Conservation (phyloP, 2,888 invertebrate species). For the Drosophila greeni region DNA sequence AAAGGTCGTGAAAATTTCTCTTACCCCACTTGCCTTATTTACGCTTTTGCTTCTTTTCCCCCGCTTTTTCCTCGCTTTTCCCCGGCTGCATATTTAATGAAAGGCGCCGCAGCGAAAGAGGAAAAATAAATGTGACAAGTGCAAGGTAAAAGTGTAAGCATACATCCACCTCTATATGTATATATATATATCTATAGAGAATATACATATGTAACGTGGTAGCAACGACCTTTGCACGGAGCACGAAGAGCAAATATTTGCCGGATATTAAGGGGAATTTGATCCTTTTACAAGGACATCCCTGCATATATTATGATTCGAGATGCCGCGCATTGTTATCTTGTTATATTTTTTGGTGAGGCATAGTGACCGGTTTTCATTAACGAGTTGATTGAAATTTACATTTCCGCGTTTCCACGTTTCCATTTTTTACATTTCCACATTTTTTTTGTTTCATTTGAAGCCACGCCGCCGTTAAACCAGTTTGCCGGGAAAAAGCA, state of each 20-base stretch:
- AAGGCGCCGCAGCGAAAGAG: conserved; percentile 18
- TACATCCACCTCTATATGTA: conserved; percentile 21
- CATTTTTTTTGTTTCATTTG: conserved; percentile 12
- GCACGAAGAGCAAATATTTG: conserved; percentile 3
- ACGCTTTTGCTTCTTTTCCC: conserved; percentile 1
- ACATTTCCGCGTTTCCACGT: conserved; percentile 22
- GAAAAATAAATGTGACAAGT: conserved; percentile 59
- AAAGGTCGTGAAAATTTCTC: conserved; percentile 16
- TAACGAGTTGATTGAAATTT: conserved; percentile 62
- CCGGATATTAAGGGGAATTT: conserved; percentile 8
- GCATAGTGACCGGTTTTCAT: conserved; percentile 32
- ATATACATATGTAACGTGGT: conserved; percentile 7
- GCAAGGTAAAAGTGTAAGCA: conserved; percentile 68
- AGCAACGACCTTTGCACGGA: conserved; percentile 32
- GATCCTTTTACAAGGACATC: conserved; percentile 11
- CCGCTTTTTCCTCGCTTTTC: neutral
- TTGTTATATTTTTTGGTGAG: conserved; percentile 6
- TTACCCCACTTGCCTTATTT: conserved; percentile 13
- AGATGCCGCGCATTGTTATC: conserved; percentile 6
- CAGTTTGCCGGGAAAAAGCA: conserved; percentile 39
- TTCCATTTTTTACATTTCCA: conserved; percentile 21
- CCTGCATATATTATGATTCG: conserved; percentile 6
- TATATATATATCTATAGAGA: conserved; percentile 11
- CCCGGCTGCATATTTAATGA: conserved; percentile 22
- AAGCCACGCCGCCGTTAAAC: conserved; percentile 33